phyloP scores from a whole-genome alignment of 2,888 invertebrate species.

The Entomobrya proxima region DNA sequence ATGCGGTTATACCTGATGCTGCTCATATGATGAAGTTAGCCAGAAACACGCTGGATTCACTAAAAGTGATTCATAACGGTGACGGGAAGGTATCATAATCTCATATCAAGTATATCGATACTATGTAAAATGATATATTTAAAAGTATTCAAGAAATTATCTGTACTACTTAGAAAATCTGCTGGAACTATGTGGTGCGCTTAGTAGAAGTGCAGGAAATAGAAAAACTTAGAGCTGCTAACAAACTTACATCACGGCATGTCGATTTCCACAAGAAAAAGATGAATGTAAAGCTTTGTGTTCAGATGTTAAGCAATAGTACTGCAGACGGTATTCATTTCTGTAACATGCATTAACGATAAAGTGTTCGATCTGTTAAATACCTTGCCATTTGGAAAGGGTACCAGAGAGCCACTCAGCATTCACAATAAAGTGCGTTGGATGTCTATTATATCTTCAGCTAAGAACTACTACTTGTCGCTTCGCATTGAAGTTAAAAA shows the following conservation, averaged over 20 bases:
- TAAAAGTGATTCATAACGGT: neutral
- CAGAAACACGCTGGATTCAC: neutral
- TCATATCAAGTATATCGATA: too few species aligned
- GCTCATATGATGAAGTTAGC: neutral
- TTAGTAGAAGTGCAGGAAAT: neutral
- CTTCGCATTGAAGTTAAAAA: neutral
- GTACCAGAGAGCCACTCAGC: neutral
- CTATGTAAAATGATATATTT: too few species aligned
- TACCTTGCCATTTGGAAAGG: neutral
- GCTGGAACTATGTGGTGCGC: neutral
- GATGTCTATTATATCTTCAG: neutral
- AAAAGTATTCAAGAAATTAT: too few species aligned
- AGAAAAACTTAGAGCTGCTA: constrained; percentile 1
- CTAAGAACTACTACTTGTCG: neutral
- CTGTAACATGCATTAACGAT: neutral
- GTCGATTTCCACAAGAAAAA: constrained; percentile 22
- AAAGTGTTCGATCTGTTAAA: constrained; percentile 25
- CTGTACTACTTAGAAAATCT: too few species aligned
- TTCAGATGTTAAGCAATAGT: neutral
- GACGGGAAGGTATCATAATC: neutral
- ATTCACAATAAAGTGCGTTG: neutral
- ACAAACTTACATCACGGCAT: constrained; percentile 16
- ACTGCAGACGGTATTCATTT: constrained; percentile 23
- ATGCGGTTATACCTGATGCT: neutral
- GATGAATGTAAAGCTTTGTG: constrained; percentile 26